These are phyloP conservation scores for Panulirus ornatus DNA, from an alignment of 1,140 invertebrate genomes.

Conservation along the genomic window DNA sequence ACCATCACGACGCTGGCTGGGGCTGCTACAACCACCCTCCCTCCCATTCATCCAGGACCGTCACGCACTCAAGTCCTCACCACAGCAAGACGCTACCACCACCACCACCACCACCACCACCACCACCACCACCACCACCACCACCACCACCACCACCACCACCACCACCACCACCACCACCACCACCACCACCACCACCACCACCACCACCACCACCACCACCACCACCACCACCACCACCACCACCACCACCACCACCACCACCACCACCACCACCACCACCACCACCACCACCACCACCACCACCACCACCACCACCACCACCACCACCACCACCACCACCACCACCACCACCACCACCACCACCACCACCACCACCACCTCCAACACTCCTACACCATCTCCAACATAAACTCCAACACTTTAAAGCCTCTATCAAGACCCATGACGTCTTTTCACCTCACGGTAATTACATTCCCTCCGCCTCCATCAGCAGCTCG, in stretches of 20 bases:
- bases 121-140: neutral
- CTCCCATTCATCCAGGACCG: too few species aligned
- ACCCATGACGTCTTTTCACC: too few species aligned
- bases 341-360: neutral
- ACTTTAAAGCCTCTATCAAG: too few species aligned
- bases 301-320: neutral
- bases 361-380: neutral
- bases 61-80: too few species aligned
- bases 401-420: neutral
- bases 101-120: neutral
- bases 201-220: neutral
- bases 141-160: neutral
- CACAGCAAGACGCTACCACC: neutral
- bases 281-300: slow-evolving; percentile 4
- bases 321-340: neutral
- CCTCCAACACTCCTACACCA: neutral
- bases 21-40: too few species aligned
- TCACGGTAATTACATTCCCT: too few species aligned
- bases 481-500: too few species aligned
- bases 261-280: neutral
- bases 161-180: neutral
- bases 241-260: neutral
- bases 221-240: too few species aligned
- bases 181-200: neutral
- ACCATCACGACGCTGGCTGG: too few species aligned